Percentiles rank a stretch among this genome's conserved stretches.
These are phyloP conservation scores for Teleogryllus oceanicus DNA, from an alignment of 2,888 invertebrate species.

Conservation along the genomic window DNA sequence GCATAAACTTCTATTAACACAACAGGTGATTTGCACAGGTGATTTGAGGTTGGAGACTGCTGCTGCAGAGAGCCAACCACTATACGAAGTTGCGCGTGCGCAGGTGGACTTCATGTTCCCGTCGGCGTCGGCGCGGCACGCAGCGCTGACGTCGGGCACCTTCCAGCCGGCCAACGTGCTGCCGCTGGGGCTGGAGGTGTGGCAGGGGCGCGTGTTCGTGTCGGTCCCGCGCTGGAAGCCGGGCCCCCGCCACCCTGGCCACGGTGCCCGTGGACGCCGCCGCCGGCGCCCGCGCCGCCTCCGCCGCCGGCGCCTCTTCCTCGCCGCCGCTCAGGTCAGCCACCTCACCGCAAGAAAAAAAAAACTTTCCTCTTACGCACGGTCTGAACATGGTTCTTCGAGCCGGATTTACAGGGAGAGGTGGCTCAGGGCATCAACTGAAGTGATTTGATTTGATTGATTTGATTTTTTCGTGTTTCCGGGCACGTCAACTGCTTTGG, in stretches of 20 bases:
- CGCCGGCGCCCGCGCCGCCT: neutral
- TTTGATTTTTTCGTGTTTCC: too few species aligned
- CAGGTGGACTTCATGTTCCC: conserved; percentile 70
- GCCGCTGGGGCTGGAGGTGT: conserved; percentile 58
- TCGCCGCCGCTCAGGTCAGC: conserved; percentile 51
- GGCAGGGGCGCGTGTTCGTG: conserved; percentile 65
- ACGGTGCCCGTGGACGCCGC: conserved; percentile 52
- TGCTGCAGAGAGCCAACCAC: too few species aligned
- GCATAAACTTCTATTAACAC: too few species aligned
- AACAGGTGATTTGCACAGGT: too few species aligned
- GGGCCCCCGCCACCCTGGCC: conserved; percentile 69
- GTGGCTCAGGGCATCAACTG: too few species aligned
- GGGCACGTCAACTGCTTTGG: too few species aligned
- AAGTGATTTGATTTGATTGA: too few species aligned
- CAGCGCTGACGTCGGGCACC: conserved; percentile 58
- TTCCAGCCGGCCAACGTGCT: conserved; percentile 70
- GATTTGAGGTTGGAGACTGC: too few species aligned
- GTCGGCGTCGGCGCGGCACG: conserved; percentile 54
- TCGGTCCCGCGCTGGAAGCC: conserved; percentile 72
- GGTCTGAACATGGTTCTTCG: too few species aligned
- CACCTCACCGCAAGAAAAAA: neutral
- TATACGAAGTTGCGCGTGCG: conserved; percentile 56
- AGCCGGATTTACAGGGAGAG: too few species aligned
- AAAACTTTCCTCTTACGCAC: too few species aligned
- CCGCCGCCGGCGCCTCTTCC: conserved; percentile 44